A percentile compares a stretch with the other conserved stretches of the same genome.
These are phyloP conservation scores for Poecilia gillii DNA, from an alignment of 2,797 vertebrate species.

Conservation along the genomic window DNA sequence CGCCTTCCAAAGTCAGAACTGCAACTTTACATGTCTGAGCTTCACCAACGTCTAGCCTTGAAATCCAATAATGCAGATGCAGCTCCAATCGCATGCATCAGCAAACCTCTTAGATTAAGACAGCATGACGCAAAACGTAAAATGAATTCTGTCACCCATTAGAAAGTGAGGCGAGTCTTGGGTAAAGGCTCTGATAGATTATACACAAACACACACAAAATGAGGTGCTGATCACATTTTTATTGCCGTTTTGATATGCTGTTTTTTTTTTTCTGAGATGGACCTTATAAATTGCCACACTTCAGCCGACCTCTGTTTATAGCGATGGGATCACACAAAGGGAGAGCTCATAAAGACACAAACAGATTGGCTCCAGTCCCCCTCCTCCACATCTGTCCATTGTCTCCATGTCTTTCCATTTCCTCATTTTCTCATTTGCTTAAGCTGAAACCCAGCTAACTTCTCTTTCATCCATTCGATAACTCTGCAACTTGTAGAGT, in stretches of 20 bases:
- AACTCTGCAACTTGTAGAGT: constrained; percentile 51
- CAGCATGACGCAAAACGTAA: constrained; percentile 16
- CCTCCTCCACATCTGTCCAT: constrained; percentile 30
- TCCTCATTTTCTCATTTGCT: constrained; percentile 41
- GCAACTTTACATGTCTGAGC: background rate
- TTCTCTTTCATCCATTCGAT: constrained; percentile 43
- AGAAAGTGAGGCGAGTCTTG: constrained; percentile 59
- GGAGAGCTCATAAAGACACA: constrained; percentile 55
- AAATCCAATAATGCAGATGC: background rate
- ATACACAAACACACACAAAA: constrained; percentile 44
- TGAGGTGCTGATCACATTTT: constrained; percentile 47
- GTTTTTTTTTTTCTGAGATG: constrained; percentile 44
- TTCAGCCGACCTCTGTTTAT: constrained; percentile 69
- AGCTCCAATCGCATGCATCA: background rate
- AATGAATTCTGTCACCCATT: constrained; percentile 36
- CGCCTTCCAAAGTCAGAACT: background rate
- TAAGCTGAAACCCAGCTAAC: constrained; percentile 41
- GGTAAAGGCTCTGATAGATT: constrained; percentile 64
- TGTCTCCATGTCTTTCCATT: constrained; percentile 17
- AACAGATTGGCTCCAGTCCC: constrained; percentile 29
- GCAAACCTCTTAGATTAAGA: background rate
- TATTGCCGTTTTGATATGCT: constrained; percentile 54
- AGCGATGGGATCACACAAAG: constrained; percentile 58
- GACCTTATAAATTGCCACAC: constrained; percentile 69
- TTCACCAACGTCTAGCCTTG: background rate